A percentile compares a stretch with the other conserved stretches of the same genome.
Evolutionary conservation across 2,797 vertebrate species (phyloP).

Genomic region (Acrocephalus scirpaceus): DNA sequence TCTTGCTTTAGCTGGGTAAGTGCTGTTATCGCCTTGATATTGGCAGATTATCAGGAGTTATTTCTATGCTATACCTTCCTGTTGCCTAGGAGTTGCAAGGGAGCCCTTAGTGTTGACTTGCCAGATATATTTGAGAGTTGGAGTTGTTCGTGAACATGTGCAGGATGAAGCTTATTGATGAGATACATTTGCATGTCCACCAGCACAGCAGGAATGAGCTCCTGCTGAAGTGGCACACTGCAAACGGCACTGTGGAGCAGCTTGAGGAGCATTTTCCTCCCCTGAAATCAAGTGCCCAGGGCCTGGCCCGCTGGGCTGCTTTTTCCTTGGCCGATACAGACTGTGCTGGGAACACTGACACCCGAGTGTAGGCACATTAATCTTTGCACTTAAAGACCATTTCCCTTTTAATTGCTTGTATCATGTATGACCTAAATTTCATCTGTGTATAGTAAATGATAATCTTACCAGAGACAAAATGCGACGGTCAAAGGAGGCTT

Average conservation of each 20-base stretch:
- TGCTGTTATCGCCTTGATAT: fast-evolving
- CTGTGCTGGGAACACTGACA: not conserved
- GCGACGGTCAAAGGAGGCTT: not conserved
- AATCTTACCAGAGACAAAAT: not conserved
- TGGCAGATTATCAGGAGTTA: not conserved
- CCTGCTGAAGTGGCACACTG: fast-evolving
- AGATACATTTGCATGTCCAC: fast-evolving
- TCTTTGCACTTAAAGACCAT: not conserved
- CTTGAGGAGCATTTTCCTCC: not conserved
- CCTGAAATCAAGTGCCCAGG: not conserved
- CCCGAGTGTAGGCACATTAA: not conserved
- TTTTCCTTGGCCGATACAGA: not conserved
- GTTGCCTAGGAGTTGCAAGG: not conserved
- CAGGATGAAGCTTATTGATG: not conserved
- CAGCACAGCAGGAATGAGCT: not conserved
- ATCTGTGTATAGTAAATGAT: not conserved
- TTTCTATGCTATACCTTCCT: not conserved
- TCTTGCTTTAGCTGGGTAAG: not conserved
- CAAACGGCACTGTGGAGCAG: not conserved
- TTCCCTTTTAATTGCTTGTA: not conserved
- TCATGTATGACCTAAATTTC: not conserved
- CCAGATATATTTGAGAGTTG: not conserved
- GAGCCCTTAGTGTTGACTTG: not conserved
- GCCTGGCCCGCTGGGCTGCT: fast-evolving
- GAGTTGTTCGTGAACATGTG: not conserved